Conservation (phyloP, 1,140 invertebrate species). For the Piezodorus guildinii region DNA sequence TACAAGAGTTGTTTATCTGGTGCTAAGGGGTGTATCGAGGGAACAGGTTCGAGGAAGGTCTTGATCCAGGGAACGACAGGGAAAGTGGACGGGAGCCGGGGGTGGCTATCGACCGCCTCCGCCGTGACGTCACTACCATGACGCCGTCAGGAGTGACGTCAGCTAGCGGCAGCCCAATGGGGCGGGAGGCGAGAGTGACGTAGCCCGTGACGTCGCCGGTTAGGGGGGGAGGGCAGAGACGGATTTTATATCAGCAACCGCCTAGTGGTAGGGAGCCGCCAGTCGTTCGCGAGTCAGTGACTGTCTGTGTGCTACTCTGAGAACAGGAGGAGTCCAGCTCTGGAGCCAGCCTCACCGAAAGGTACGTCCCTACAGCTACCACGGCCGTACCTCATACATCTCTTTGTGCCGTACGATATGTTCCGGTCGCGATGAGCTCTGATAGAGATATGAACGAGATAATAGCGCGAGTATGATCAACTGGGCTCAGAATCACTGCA, state of each 20-base stretch:
- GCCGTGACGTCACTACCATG: slow-evolving; percentile 7
- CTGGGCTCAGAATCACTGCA: slow-evolving; percentile 23
- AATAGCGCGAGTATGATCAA: slow-evolving; percentile 21
- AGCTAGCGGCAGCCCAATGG: slow-evolving; percentile 10
- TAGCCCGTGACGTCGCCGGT: slow-evolving; percentile 15
- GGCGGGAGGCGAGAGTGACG: slow-evolving; percentile 8
- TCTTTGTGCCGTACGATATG: neutral
- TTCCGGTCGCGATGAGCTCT: neutral
- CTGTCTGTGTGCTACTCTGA: neutral
- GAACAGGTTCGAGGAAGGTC: no score
- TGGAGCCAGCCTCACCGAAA: neutral
- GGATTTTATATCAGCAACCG: slow-evolving; percentile 22
- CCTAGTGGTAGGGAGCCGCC: slow-evolving; percentile 14
- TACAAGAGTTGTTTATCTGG: no score
- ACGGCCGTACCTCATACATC: neutral
- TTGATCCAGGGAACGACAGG: neutral
- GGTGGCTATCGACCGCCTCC: slow-evolving; percentile 13
- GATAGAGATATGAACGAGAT: slow-evolving; percentile 11
- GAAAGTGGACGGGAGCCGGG: neutral
- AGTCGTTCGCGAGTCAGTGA: slow-evolving; percentile 20
- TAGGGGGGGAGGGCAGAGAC: slow-evolving; percentile 14
- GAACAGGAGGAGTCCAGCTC: slow-evolving; percentile 4
- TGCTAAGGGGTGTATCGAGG: no score
- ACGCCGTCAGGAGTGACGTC: slow-evolving; percentile 10
- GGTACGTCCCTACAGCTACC: neutral